A percentile compares a stretch with the other conserved stretches of the same genome.
Evolutionary conservation across 2,113 vertebrate genomes (phyloP).

Genomic region (Nannobrachium achirus): DNA sequence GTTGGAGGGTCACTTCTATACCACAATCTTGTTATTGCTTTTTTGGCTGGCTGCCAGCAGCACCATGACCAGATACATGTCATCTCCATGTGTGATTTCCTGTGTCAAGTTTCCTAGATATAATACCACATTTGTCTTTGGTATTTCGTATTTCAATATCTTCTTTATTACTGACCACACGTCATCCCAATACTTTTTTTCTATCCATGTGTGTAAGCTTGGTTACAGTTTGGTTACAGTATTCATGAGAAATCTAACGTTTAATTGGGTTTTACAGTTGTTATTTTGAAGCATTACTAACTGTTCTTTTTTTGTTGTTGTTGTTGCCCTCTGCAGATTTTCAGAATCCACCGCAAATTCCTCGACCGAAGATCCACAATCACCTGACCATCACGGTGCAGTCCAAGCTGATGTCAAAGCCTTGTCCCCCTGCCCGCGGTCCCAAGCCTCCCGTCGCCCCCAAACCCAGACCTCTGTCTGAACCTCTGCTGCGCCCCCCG

Average conservation of each 20-base stretch:
- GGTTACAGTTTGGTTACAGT: neutral
- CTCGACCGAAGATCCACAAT: slow-evolving; percentile 85
- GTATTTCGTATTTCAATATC: no score
- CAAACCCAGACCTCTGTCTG: slow-evolving; percentile 84
- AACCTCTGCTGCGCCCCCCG: slow-evolving; percentile 66
- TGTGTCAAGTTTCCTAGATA: no score
- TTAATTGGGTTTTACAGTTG: slow-evolving; percentile 2
- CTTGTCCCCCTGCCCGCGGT: slow-evolving; percentile 80
- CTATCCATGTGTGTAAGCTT: neutral
- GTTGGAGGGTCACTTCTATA: no score
- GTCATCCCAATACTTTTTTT: no score
- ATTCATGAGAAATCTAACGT: neutral
- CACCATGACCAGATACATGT: no score
- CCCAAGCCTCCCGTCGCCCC: slow-evolving; percentile 92
- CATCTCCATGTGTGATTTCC: no score
- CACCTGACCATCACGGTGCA: slow-evolving; percentile 85
- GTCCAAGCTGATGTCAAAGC: slow-evolving; percentile 84
- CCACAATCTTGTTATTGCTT: no score
- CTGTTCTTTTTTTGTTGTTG: neutral
- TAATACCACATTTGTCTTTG: no score
- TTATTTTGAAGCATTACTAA: slow-evolving; percentile 7
- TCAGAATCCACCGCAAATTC: slow-evolving; percentile 86
- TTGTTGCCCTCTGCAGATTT: slow-evolving; percentile 79
- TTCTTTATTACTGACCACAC: no score
- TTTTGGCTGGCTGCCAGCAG: no score